Evolutionary conservation across 2,797 vertebrate genomes (phyloP), one percentile per base, ranked within the genome.

Genomic region (Nothura maculosa): DNA sequence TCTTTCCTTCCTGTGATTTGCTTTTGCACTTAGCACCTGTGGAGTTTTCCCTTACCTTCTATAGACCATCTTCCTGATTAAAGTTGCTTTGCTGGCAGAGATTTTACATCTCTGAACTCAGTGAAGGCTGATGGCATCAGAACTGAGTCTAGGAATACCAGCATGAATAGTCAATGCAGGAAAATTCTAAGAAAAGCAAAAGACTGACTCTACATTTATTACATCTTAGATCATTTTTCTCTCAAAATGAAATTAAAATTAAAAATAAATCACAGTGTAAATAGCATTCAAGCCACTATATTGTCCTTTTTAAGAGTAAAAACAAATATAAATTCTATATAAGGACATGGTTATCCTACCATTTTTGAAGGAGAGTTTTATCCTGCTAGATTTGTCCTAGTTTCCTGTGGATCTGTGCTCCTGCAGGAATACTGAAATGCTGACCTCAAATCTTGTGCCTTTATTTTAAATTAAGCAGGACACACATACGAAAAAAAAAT

Each of bases 81-180:
- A 42, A 73, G n/a, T 43, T 76, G 17, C 17, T 73, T 52, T 76
- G 21, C n/a, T 47, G 12, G n/a, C 5, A 7, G 12, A 20, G n/a
- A 47, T 19, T 1, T 1, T 6, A 9, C 3, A 6, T 12, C 17
- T 64, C 87, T 75, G 27, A n/a, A 38, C 27, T 81, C 38, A 7
- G 12, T 1, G 0, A 14, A n/a, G 10, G 32, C 36, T 12, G 21
- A 21, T 1, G 0, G 21, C 4, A 10, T 69, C 25, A 80, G 6
- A 42, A 27, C 0, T 1, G 34, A 12, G 47, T 55, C 28, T 18
- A 50, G 15, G 40, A 61, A 68, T 14, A 50, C 58, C 19, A 89
- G 24, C 1, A 34, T 6, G 22, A 24, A 40, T 1, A 70, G 7
- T 25, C 42, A 79, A 30, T 34, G 45, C 5, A 48, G 27, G 58